Evolutionary conservation across 1,140 invertebrate species (phyloP).

Genomic region (Chelonus insularis): DNA sequence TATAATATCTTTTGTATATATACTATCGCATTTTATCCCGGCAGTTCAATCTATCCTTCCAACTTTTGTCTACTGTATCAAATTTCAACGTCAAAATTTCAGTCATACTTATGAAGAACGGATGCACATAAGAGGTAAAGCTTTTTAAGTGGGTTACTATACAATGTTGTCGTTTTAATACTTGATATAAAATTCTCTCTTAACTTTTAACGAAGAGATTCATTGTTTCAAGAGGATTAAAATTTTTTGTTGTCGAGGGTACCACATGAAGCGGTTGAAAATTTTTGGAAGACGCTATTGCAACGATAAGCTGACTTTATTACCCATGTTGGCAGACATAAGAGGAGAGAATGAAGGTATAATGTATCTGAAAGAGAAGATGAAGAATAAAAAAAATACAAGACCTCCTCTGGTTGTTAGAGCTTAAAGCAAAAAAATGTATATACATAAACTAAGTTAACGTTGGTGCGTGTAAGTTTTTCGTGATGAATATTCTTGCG

Average conservation of each 20-base stretch:
- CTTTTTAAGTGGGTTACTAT: neutral
- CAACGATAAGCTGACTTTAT: conserved; percentile 6
- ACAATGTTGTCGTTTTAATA: too few species aligned
- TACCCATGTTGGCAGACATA: neutral
- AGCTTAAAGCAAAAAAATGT: neutral
- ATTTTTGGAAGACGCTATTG: neutral
- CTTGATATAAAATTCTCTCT: neutral
- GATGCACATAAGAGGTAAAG: conserved; percentile 1
- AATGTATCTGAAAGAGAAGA: neutral
- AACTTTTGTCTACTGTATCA: neutral
- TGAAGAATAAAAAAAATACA: conserved; percentile 6
- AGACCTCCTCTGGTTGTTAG: conserved; percentile 14
- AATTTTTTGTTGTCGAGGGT: neutral
- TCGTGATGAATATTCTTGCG: conserved; percentile 29
- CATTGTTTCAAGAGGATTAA: neutral
- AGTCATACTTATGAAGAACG: neutral
- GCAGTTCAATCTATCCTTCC: neutral
- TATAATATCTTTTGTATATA: neutral
- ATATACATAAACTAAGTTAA: conserved; percentile 14
- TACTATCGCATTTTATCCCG: neutral
- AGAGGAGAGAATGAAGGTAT: conserved; percentile 8
- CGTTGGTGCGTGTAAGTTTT: neutral
- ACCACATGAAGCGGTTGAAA: neutral
- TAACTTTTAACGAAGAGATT: conserved; percentile 1
- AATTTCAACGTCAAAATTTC: neutral